Conservation (phyloP, 1,140 invertebrate species). For the Magallana gigas region DNA sequence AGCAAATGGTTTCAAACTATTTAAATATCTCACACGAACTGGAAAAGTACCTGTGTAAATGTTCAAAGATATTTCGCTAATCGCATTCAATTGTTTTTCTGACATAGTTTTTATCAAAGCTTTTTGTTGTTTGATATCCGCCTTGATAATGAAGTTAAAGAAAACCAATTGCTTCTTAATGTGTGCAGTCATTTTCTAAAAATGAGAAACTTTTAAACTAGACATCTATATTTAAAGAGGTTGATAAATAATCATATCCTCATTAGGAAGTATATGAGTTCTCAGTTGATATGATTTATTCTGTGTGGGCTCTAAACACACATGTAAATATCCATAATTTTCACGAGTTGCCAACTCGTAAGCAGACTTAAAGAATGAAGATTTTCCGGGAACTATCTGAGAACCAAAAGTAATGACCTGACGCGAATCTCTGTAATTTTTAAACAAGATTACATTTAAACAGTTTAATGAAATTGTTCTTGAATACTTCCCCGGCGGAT, state of each 20-base stretch:
- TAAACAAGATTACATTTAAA: slow-evolving; percentile 51
- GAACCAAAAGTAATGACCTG: slow-evolving; percentile 50
- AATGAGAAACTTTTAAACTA: not conserved
- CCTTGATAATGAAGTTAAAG: not conserved
- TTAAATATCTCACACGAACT: not conserved
- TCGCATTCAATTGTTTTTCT: slow-evolving; percentile 20
- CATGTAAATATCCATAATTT: slow-evolving; percentile 50
- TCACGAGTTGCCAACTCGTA: slow-evolving; percentile 42
- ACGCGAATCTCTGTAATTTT: slow-evolving; percentile 50
- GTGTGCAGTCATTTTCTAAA: slow-evolving; percentile 24
- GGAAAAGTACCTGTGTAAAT: slow-evolving; percentile 35
- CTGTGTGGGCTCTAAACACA: slow-evolving; percentile 41
- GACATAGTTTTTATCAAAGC: slow-evolving; percentile 13
- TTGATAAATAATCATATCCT: slow-evolving; percentile 46
- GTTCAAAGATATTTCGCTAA: slow-evolving; percentile 46
- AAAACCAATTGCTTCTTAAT: not conserved
- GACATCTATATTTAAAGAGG: slow-evolving; percentile 35
- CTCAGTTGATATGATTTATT: slow-evolving; percentile 46
- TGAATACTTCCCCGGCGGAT: slow-evolving; percentile 49
- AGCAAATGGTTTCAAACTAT: slow-evolving; percentile 37
- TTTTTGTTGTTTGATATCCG: slow-evolving; percentile 40
- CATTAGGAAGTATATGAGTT: slow-evolving; percentile 49
- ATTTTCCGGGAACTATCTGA: slow-evolving; percentile 51
- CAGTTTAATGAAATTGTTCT: slow-evolving; percentile 54
- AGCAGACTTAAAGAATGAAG: slow-evolving; percentile 37